phyloP scores from a whole-genome alignment of 2,888 invertebrate species.

The Stenodera caucasica region DNA sequence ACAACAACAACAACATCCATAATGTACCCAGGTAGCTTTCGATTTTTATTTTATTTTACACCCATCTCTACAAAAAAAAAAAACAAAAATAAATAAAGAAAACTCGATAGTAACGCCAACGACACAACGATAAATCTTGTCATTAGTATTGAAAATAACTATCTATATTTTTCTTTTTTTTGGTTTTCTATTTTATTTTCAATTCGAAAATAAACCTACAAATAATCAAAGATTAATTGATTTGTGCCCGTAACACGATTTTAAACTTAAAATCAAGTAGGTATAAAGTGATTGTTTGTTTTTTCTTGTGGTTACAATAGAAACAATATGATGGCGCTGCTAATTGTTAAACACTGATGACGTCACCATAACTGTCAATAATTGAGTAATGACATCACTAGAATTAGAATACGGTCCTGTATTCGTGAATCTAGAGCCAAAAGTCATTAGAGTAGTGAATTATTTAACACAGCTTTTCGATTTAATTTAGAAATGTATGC shows the following conservation, averaged over 20 bases:
- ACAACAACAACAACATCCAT: not conserved
- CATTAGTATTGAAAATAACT: slow-evolving; percentile 8
- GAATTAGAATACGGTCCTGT: not conserved
- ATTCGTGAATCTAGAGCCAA: not conserved
- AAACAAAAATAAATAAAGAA: not conserved
- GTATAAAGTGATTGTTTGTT: no score
- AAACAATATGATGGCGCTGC: not conserved
- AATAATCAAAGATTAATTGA: not conserved
- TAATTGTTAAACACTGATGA: no score
- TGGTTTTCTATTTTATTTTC: no score
- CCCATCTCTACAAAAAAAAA: not conserved
- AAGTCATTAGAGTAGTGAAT: slow-evolving; percentile 35
- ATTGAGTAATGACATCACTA: no score
- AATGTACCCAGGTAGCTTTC: slow-evolving; percentile 6
- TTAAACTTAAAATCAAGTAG: slow-evolving; percentile 6
- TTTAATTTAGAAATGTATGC: slow-evolving; percentile 34
- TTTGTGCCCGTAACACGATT: not conserved
- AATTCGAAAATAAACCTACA: no score
- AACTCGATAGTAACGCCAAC: slow-evolving; percentile 2
- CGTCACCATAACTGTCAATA: no score
- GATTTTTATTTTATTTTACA: not conserved
- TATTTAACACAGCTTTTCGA: slow-evolving; percentile 37
- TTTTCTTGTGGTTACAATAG: not conserved
- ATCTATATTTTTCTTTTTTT: not conserved
- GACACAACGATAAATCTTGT: slow-evolving; percentile 5